Evolutionary conservation across 2,797 vertebrate genomes (phyloP), one percentile per base, ranked within the genome.

Genomic region (Eurystomus glaucurus): DNA sequence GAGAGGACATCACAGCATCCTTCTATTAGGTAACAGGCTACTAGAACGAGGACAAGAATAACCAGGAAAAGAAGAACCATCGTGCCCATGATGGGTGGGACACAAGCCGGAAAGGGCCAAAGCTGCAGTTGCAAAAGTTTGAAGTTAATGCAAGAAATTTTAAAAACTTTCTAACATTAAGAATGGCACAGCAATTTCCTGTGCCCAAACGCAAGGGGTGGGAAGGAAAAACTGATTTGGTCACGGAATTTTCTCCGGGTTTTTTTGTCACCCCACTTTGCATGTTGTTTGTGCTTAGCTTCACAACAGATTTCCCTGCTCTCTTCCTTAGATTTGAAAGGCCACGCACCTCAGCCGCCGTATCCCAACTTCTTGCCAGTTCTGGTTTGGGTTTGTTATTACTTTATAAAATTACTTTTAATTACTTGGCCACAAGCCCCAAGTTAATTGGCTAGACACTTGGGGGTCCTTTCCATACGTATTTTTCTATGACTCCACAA

Each of bases 21-120:
- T 55, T 26, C 79, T 1, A 0, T 8, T 6, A 6, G 23, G 7
- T 9, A 29, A 26, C 13, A 52, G 21, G 31, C 68, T 65, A 8
- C 0, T 13, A 33, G 37, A 61, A 61, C 6, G 35, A 55, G 35
- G 35, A n/a, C 6, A 65, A 50, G 28, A 66, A 58, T 22, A 45
- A 65, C 5, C 20, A 33, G n/a, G 22, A 58, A 6, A 58, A 57
- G 22, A 35, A 58, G 15, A 58, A 58, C 33, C 57, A 39, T 26
- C 25, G 0, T 12, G 21, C 25, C 33, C 25, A 3, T 6, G n/a
- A 46, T 1, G 25, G 58, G 15, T 3, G 10, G 14, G 14, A 70
- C 41, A 55, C 0, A 4, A 46, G 19, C 43, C 66, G 12, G 29
- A 43, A 92, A 71, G 21, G 14, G 14, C 19, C 71, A 64, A 14